Conservation (phyloP, 2,797 vertebrate genomes). For the Carcharodon carcharias region DNA sequence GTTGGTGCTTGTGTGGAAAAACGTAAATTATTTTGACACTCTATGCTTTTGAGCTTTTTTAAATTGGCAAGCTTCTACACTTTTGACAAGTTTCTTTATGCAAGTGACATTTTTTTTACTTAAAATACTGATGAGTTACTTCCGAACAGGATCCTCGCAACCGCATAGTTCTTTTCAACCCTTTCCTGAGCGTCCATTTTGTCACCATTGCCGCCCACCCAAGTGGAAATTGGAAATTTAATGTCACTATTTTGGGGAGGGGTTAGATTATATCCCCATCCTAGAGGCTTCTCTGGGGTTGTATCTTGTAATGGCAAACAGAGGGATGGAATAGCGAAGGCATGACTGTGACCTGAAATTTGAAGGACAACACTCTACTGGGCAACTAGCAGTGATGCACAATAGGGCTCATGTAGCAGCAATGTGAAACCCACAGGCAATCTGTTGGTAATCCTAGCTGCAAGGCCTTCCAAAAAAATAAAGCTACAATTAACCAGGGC, state of each 20-base stretch:
- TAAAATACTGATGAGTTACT: background rate
- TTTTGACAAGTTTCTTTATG: background rate
- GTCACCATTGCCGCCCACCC: background rate
- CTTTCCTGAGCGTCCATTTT: background rate
- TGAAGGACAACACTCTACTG: background rate
- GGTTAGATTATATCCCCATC: background rate
- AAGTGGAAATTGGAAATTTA: too few relatives aligned
- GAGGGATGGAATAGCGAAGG: background rate
- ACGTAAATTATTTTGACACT: background rate
- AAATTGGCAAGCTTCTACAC: background rate
- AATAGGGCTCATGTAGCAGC: background rate
- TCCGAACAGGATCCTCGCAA: background rate
- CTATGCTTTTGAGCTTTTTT: background rate
- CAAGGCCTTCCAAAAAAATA: background rate
- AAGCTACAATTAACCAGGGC: background rate
- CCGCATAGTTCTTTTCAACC: background rate
- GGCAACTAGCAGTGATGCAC: background rate
- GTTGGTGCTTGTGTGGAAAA: background rate
- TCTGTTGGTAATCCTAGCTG: background rate
- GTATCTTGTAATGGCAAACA: background rate
- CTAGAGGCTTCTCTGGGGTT: background rate
- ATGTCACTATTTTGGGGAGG: background rate
- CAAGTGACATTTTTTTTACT: background rate
- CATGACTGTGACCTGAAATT: background rate
- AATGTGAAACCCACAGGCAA: background rate